Conservation (phyloP, 2,888 invertebrate genomes). For the Hydroisotoma schaefferi region DNA sequence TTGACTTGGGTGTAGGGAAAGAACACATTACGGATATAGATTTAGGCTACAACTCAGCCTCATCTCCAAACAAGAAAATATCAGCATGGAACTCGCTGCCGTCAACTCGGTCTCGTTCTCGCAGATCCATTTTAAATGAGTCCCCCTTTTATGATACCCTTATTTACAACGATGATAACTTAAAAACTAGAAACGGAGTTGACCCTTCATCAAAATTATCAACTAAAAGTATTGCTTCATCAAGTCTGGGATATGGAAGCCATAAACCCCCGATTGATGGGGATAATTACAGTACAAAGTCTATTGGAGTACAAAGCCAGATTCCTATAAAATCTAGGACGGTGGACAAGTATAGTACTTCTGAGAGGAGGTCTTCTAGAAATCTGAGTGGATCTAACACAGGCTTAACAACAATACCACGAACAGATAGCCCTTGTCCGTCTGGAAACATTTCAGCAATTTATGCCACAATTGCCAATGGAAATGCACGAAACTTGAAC, state of each 20-base stretch:
- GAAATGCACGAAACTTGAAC: constrained; percentile 49
- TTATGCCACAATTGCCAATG: constrained; percentile 23
- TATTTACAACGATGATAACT: neutral
- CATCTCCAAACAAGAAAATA: neutral
- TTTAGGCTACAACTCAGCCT: neutral
- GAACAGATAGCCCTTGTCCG: constrained; percentile 13
- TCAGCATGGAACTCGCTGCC: constrained; percentile 22
- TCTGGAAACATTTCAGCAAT: constrained; percentile 12
- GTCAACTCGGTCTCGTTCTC: neutral
- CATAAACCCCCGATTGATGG: no score
- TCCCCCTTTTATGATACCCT: constrained; percentile 17
- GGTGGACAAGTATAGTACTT: no score
- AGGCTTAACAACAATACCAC: neutral
- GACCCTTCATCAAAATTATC: neutral
- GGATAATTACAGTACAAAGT: no score
- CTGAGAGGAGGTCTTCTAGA: no score
- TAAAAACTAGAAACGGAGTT: neutral
- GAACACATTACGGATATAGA: neutral
- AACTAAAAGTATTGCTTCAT: neutral
- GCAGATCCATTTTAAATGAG: constrained; percentile 10
- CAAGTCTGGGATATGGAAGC: constrained; percentile 4
- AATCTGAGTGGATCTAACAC: neutral
- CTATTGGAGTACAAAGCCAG: no score
- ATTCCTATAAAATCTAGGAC: no score
- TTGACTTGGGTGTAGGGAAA: neutral